These are phyloP conservation scores for Drosophila saltans DNA, from an alignment of 1,140 invertebrate species.

Conservation along the genomic window DNA sequence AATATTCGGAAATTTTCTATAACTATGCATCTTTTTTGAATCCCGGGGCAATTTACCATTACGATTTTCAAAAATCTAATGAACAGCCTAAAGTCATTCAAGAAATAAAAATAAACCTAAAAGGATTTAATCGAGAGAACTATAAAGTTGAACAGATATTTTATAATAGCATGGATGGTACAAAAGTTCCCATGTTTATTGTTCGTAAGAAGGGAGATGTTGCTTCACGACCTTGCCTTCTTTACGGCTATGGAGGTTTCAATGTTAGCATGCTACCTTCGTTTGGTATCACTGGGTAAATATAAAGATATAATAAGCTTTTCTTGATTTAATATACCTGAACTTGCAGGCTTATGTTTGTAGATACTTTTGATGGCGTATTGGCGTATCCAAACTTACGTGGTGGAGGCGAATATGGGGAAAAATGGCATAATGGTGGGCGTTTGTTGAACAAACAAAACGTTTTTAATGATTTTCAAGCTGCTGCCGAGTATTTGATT, in stretches of 20 bases:
- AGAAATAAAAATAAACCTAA: constrained; percentile 89
- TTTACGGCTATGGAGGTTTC: constrained; percentile 99
- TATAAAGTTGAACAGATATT: constrained; percentile 96
- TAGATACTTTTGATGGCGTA: constrained; percentile 95
- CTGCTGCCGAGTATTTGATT: constrained; percentile 95
- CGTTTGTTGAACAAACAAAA: constrained; percentile 97
- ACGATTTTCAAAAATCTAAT: constrained; percentile 89
- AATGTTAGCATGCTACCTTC: constrained; percentile 95
- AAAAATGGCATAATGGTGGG: constrained; percentile 98
- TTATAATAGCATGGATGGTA: constrained; percentile 97
- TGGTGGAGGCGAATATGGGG: constrained; percentile 98
- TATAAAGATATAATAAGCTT: not conserved
- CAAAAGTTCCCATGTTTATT: constrained; percentile 98
- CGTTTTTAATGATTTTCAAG: constrained; percentile 98
- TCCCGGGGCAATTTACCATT: constrained; percentile 93
- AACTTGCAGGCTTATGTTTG: constrained; percentile 88
- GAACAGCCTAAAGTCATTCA: constrained; percentile 87
- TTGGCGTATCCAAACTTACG: constrained; percentile 97
- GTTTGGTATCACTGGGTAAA: constrained; percentile 84
- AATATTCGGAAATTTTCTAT: constrained; percentile 96
- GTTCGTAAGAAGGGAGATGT: constrained; percentile 90
- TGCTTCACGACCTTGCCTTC: constrained; percentile 90
- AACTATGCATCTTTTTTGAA: constrained; percentile 96
- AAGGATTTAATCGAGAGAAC: constrained; percentile 91
- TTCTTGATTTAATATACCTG: not conserved